phyloP scores from a whole-genome alignment of 2,113 vertebrate species.

The Picathartes gymnocephalus region DNA sequence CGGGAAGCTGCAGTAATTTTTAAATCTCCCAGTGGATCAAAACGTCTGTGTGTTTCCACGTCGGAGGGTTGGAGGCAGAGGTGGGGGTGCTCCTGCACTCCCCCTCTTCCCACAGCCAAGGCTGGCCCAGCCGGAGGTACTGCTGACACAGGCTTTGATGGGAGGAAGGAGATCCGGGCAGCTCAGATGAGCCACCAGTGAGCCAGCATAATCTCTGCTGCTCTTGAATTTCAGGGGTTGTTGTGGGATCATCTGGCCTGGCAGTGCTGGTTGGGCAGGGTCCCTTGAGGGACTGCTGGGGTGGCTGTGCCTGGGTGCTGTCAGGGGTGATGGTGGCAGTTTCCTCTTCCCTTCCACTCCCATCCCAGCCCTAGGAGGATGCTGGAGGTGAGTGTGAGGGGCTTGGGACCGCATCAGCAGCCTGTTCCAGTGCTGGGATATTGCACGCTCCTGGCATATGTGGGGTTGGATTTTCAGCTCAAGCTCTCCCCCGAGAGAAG shows the following conservation, averaged over 20 bases:
- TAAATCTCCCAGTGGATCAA: not conserved
- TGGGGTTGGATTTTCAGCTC: not conserved
- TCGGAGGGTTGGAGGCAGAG: not conserved
- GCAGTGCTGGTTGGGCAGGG: not conserved
- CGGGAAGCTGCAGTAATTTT: not conserved
- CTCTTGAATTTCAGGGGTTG: not conserved
- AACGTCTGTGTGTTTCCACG: not conserved
- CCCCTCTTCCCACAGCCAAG: not conserved
- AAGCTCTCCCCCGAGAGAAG: not conserved
- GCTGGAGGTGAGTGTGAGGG: not conserved
- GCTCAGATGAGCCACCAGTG: not conserved
- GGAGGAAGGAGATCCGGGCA: rapidly evolving
- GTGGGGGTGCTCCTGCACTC: not conserved
- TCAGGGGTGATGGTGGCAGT: rapidly evolving
- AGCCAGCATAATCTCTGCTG: not conserved
- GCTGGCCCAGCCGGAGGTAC: not conserved
- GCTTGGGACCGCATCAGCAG: rapidly evolving
- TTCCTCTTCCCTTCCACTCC: not conserved
- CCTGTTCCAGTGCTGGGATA: not conserved
- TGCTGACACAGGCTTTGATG: not conserved
- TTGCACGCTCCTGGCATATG: rapidly evolving
- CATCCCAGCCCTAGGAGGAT: not conserved
- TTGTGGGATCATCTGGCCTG: not conserved
- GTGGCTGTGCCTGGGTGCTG: not conserved
- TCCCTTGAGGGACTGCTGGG: not conserved